Conservation (phyloP, 2,797 vertebrate genomes). For the Hippocampus kuda region DNA sequence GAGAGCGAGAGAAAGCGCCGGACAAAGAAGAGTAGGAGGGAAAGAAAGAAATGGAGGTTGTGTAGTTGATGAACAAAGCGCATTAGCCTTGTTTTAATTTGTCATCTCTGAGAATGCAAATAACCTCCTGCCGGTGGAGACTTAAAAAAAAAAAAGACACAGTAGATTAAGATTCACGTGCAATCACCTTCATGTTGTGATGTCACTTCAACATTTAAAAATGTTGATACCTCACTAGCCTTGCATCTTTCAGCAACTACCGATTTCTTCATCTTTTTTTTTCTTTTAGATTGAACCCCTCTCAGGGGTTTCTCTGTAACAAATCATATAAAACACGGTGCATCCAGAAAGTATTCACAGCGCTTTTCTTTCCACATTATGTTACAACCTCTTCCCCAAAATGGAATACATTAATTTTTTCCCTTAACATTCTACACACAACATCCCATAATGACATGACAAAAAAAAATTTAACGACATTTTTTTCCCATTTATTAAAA, state of each 20-base stretch:
- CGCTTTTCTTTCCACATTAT: no score
- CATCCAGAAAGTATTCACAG: no score
- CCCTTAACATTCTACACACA: no score
- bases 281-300: not conserved
- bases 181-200: constrained; percentile 16
- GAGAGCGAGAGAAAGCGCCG: not conserved
- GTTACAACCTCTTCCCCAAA: no score
- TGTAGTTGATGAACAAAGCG: constrained; percentile 27
- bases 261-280: not conserved
- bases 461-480: no score
- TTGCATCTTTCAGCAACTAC: not conserved
- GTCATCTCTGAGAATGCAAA: constrained; percentile 35
- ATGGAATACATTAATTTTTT: no score
- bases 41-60: not conserved
- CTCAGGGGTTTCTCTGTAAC: not conserved
- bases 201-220: constrained; percentile 1
- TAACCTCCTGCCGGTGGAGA: constrained; percentile 17
- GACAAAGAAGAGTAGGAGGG: constrained; percentile 8
- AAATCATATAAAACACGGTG: not conserved
- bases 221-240: not conserved
- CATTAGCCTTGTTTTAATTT: constrained; percentile 56
- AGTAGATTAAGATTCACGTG: constrained; percentile 9
- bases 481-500: no score
- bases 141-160: constrained; percentile 36
- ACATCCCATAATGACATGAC: not conserved